phyloP scores from a whole-genome alignment of 2,888 invertebrate genomes.

The Agrochola lychnidis region DNA sequence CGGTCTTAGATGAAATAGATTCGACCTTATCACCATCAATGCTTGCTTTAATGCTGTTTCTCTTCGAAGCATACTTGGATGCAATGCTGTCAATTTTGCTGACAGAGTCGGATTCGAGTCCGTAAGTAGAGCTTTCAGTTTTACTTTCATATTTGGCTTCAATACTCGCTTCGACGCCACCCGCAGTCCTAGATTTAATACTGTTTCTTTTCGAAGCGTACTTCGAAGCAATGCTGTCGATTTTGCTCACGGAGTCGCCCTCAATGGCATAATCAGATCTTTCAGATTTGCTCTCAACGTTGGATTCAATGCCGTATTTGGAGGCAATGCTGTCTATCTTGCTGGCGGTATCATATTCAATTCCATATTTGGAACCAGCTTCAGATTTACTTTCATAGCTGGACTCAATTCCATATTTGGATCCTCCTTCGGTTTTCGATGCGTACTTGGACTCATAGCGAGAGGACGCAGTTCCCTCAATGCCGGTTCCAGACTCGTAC shows the following conservation, averaged over 20 bases:
- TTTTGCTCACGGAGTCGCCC: slow-evolving; percentile 64
- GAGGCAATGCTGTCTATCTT: slow-evolving; percentile 78
- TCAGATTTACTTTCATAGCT: slow-evolving; percentile 80
- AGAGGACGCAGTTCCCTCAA: slow-evolving; percentile 80
- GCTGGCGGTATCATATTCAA: slow-evolving; percentile 71
- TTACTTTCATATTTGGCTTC: slow-evolving; percentile 66
- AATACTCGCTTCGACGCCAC: slow-evolving; percentile 73
- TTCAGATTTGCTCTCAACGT: slow-evolving; percentile 66
- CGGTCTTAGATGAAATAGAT: slow-evolving; percentile 76
- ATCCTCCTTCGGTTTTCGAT: slow-evolving; percentile 66
- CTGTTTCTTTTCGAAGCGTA: slow-evolving; percentile 73
- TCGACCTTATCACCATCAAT: slow-evolving; percentile 77
- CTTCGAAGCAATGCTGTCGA: slow-evolving; percentile 70
- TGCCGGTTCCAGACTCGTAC: slow-evolving; percentile 77
- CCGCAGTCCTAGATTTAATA: slow-evolving; percentile 72
- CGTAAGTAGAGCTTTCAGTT: slow-evolving; percentile 54
- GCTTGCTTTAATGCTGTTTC: slow-evolving; percentile 73
- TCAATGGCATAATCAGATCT: slow-evolving; percentile 66
- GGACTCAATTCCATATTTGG: slow-evolving; percentile 76
- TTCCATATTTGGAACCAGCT: slow-evolving; percentile 76
- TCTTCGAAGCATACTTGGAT: slow-evolving; percentile 73
- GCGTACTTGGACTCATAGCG: slow-evolving; percentile 85
- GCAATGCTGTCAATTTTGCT: slow-evolving; percentile 75
- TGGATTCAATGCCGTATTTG: slow-evolving; percentile 79
- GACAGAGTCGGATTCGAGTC: slow-evolving; percentile 65